Evolutionary conservation across 2,888 invertebrate species (phyloP).

Genomic region (Pyrocoelia pectoralis): DNA sequence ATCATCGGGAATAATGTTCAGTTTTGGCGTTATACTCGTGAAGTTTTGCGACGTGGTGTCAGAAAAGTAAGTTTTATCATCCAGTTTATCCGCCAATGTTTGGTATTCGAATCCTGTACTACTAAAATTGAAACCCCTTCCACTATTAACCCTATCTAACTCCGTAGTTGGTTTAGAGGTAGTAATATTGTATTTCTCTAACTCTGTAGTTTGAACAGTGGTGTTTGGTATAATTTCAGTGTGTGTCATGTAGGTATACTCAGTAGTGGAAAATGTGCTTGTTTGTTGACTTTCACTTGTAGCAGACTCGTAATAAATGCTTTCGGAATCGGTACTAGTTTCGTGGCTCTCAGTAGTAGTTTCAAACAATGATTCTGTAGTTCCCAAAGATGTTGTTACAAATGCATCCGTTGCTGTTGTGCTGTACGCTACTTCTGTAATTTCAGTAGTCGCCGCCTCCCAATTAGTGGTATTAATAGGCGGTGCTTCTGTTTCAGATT

Average conservation of each 20-base stretch:
- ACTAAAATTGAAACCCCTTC: background rate
- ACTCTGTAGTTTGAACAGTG: background rate
- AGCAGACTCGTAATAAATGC: background rate
- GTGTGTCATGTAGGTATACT: background rate
- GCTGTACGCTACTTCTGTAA: background rate
- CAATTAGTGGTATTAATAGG: background rate
- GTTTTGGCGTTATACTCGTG: background rate
- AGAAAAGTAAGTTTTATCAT: background rate
- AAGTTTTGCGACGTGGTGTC: background rate
- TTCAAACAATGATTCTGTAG: slow-evolving; percentile 7
- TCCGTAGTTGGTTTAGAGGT: background rate
- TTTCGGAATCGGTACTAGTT: background rate
- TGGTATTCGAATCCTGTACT: background rate
- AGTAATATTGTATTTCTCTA: background rate
- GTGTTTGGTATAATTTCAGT: background rate
- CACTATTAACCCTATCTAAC: background rate
- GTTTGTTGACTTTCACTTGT: background rate
- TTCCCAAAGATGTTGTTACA: background rate
- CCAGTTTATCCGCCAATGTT: background rate
- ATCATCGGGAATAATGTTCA: background rate
- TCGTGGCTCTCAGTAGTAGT: background rate
- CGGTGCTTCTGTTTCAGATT: background rate
- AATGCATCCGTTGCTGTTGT: background rate
- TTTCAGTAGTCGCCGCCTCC: background rate
- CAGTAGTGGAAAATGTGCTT: background rate